Conservation (phyloP, 1,140 invertebrate species). For the Chrysomallon squamiferum region DNA sequence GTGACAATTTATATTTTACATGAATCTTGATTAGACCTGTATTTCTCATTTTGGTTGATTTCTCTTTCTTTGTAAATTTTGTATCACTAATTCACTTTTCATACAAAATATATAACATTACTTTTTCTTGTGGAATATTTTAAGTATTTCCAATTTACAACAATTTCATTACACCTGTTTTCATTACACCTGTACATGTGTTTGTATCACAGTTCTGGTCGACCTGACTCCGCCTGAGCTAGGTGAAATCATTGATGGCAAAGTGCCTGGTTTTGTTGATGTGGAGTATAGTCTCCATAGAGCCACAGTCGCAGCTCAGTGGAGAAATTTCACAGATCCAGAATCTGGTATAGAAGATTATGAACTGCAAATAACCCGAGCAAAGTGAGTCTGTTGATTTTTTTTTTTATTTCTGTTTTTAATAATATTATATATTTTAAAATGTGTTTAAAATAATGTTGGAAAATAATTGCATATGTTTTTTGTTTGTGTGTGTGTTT, state of each 20-base stretch:
- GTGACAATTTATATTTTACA: too few relatives aligned
- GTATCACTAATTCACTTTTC: too few relatives aligned
- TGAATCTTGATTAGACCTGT: too few relatives aligned
- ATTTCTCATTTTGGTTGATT: too few relatives aligned
- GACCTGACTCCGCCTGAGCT: constrained; percentile 35
- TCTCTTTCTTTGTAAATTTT: too few relatives aligned
- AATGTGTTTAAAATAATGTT: neutral
- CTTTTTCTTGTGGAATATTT: too few relatives aligned
- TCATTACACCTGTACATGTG: too few relatives aligned
- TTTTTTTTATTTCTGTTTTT: neutral
- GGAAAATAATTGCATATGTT: neutral
- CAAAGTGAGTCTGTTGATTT: constrained; percentile 23
- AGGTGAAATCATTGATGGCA: constrained; percentile 38
- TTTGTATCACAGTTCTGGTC: constrained; percentile 26
- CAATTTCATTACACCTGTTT: too few relatives aligned
- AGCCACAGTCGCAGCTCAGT: constrained; percentile 35
- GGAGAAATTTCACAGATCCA: constrained; percentile 35
- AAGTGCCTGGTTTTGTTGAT: constrained; percentile 21
- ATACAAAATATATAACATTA: too few relatives aligned
- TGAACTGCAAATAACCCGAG: constrained; percentile 24
- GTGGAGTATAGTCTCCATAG: constrained; percentile 15
- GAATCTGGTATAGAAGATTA: constrained; percentile 40
- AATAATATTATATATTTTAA: neutral
- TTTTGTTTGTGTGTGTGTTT: neutral
- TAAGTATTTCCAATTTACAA: too few relatives aligned